Percentiles rank a stretch among this genome's conserved stretches.
Evolutionary conservation across 2,113 vertebrate species (phyloP).

Genomic region (Clarias macrocephalus): DNA sequence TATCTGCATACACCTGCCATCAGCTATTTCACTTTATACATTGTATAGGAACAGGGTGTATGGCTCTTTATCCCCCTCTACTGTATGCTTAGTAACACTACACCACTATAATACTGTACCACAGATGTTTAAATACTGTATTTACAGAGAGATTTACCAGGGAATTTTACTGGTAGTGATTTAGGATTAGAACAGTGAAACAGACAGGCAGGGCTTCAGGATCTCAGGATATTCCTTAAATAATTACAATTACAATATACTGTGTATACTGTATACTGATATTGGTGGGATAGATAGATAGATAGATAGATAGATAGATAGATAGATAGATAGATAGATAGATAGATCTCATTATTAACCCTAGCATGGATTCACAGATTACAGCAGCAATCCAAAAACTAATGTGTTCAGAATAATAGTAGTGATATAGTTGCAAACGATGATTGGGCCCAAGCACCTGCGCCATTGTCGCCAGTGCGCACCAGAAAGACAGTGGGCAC

Average conservation of each 20-base stretch:
- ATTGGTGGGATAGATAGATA: neutral
- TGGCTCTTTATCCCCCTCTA: constrained; percentile 15
- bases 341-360: neutral
- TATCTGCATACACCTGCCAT: neutral
- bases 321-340: neutral
- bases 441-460: too few relatives aligned
- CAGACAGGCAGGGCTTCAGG: neutral
- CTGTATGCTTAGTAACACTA: neutral
- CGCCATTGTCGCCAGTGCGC: too few relatives aligned
- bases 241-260: neutral
- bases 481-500: too few relatives aligned
- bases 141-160: neutral
- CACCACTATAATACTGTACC: neutral
- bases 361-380: too few relatives aligned
- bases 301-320: neutral
- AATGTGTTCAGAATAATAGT: too few relatives aligned
- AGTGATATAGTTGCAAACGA: too few relatives aligned
- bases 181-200: too few relatives aligned
- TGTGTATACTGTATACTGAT: too few relatives aligned
- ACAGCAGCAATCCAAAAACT: too few relatives aligned
- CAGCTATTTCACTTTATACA: neutral
- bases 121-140: neutral
- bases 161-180: neutral
- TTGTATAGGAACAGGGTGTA: neutral
- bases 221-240: neutral